Evolutionary conservation across 2,113 vertebrate species (phyloP), one percentile per base, ranked within the genome.

Genomic region (Lipophrys pholis): DNA sequence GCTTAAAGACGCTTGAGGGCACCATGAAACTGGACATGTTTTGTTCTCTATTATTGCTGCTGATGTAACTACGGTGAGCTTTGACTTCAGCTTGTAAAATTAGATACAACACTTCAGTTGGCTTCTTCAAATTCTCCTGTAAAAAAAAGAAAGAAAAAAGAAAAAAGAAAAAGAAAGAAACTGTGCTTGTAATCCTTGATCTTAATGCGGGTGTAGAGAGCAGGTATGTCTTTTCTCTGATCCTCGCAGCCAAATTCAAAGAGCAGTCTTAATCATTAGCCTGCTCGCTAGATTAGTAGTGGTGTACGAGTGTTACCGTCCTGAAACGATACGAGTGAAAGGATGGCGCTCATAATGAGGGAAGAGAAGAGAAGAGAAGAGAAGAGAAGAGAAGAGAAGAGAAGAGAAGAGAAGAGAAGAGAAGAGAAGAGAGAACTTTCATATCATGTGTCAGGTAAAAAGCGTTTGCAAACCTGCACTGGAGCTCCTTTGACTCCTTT

Each of bases 321-420:
- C 59, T 66, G 64, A 71, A 85, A 73, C 69, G 69, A 84, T 84
- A 73, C 79, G 65, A 84, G 76, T 11, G 57, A 83, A 39, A 75
- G 73, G 50, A 83, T 59, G 42, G 38, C 65, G 84, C 53, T 69
- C 0, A 2, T 86, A 89, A 90, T 81, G 84, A 86, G 78, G 53
- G 50, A 11, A 38, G 17, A 51, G 43, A 39, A 54, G 30, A 21
- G 43, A 36, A 4, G 16, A 42, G 16, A 16, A 39, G 53, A 56
- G 11, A 11, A 56, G 16, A 17, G 15, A n/a, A 9, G 5, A 56
- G 14, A 56, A 15, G 21, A 52, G 59, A 42, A 12, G 38, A 49
- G 17, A 46, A 45, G 52, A 56, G 54, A 61, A 64, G 46, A 72
- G 49, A 40, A 35, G 17, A 67, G 30, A 50, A 9, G 36, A 17